Percentiles rank a stretch among this genome's conserved stretches.
Conservation (phyloP, 2,113 vertebrate genomes). For the Mesocricetus auratus region DNA sequence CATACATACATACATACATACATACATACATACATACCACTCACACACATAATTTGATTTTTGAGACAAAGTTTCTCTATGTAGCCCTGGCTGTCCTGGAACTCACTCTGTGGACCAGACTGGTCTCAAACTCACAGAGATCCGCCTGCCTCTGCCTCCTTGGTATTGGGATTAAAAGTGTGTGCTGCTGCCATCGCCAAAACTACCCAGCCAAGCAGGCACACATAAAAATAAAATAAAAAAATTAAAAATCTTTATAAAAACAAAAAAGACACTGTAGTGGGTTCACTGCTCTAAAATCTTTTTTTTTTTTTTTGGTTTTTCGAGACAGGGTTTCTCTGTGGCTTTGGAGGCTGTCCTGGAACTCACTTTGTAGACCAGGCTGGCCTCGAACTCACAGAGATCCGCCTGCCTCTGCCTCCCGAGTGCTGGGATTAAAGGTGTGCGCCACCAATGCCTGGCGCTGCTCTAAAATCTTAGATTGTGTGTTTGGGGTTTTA, state of each 20-base stretch:
- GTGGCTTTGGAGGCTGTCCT: too few relatives aligned
- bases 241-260: not conserved
- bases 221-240: not conserved
- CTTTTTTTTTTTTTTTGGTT: too few relatives aligned
- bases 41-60: not conserved
- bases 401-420: too few relatives aligned
- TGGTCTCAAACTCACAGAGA: not conserved
- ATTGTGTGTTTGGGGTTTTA: not conserved
- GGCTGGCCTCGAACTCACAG: too few relatives aligned
- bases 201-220: not conserved
- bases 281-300: not conserved
- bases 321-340: too few relatives aligned
- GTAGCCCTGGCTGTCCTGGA: not conserved
- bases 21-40: not conserved
- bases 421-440: too few relatives aligned
- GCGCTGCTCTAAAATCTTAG: not conserved
- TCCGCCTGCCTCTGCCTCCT: not conserved
- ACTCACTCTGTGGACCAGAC: not conserved
- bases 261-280: not conserved
- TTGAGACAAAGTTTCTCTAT: not conserved
- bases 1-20: not conserved
- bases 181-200: not conserved
- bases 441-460: too few relatives aligned
- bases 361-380: too few relatives aligned
- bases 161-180: not conserved